A percentile compares a stretch with the other conserved stretches of the same genome.
These are phyloP conservation scores for Lamprologus callipterus DNA, from an alignment of 2,113 vertebrate species.

Conservation along the genomic window DNA sequence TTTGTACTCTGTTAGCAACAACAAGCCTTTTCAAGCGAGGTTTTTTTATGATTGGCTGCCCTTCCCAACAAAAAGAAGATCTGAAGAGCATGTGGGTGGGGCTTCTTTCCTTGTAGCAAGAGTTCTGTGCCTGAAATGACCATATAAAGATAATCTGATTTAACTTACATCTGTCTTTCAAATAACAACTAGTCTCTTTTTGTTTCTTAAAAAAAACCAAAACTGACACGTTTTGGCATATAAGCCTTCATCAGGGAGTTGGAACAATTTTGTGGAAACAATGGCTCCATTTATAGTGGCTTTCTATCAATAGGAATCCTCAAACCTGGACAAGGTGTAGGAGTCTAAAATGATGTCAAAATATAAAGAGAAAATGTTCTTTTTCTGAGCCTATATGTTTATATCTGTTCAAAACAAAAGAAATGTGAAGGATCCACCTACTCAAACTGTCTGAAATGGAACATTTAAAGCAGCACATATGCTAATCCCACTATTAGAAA, in stretches of 20 bases:
- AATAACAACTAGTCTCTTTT: background rate
- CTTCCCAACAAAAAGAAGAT: background rate
- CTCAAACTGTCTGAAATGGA: background rate
- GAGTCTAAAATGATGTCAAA: background rate
- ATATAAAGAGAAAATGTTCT: background rate
- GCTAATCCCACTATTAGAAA: background rate
- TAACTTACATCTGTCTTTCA: background rate
- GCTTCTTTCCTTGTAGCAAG: background rate
- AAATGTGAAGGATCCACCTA: background rate
- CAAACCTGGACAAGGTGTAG: background rate
- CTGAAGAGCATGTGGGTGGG: background rate
- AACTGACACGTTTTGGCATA: background rate
- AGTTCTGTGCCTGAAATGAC: background rate
- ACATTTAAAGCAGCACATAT: background rate
- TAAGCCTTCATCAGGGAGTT: background rate
- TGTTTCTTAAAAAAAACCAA: background rate
- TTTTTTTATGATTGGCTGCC: background rate
- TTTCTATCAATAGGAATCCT: background rate
- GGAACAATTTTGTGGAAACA: background rate
- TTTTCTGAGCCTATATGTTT: background rate
- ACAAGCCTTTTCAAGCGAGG: background rate
- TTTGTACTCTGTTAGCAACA: background rate
- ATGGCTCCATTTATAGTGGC: background rate
- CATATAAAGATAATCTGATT: background rate
- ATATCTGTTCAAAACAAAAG: background rate